These are phyloP conservation scores for Hyperoodon ampullatus DNA, from an alignment of 2,113 vertebrate genomes.

Conservation along the genomic window DNA sequence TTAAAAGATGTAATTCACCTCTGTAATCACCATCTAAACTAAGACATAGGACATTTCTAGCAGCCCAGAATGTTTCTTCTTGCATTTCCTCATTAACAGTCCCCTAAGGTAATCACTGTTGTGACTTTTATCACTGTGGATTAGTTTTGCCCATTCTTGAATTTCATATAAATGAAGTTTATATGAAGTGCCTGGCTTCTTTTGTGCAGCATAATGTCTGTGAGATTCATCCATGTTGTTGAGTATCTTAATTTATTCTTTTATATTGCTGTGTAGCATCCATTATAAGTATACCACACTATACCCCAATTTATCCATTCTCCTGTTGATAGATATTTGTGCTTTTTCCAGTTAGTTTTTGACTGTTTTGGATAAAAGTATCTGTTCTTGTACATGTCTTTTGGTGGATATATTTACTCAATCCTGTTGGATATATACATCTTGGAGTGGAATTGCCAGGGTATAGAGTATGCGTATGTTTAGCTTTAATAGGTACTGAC, in stretches of 20 bases:
- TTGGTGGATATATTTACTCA: neutral
- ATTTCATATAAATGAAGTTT: neutral
- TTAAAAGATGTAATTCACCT: neutral
- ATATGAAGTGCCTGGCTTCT: neutral
- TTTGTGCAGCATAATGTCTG: neutral
- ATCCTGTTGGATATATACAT: neutral
- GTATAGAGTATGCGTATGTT: neutral
- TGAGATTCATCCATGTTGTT: neutral
- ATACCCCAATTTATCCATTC: neutral
- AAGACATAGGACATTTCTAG: neutral
- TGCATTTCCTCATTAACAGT: neutral
- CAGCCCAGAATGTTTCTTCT: neutral
- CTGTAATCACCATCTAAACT: neutral
- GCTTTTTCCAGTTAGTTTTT: neutral
- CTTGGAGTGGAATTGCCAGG: neutral
- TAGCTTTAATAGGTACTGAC: neutral
- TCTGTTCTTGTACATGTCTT: conserved; percentile 1
- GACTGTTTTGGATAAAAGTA: neutral
- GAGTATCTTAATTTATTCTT: neutral
- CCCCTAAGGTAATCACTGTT: neutral
- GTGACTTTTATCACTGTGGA: neutral
- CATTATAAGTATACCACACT: neutral
- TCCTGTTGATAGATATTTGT: neutral
- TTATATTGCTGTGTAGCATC: neutral
- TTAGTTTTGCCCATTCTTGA: neutral